phyloP scores from a whole-genome alignment of 1,140 invertebrate genomes.

The Temnothorax curvispinosus region DNA sequence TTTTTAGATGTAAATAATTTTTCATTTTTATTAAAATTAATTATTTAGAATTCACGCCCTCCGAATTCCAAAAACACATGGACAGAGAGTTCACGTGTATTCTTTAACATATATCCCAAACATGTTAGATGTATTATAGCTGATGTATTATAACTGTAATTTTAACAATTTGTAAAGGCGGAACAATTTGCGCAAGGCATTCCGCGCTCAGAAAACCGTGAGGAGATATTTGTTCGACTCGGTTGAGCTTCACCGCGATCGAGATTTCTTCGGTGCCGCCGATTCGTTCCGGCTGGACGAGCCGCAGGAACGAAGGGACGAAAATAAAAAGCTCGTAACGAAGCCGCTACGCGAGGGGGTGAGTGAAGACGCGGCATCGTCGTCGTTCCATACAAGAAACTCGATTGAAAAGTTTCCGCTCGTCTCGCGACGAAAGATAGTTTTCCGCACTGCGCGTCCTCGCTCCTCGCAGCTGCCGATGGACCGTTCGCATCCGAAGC shows the following conservation, averaged over 20 bases:
- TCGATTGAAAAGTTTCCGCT: constrained; percentile 72
- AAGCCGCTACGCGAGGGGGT: neutral
- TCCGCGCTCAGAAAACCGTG: neutral
- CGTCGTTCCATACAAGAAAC: constrained; percentile 59
- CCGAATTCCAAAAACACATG: neutral
- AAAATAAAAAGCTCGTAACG: constrained; percentile 48
- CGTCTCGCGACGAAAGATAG: constrained; percentile 57
- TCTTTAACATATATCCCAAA: neutral
- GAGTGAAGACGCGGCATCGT: neutral
- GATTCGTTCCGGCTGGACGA: constrained; percentile 34
- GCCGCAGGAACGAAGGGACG: neutral
- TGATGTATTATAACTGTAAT: neutral
- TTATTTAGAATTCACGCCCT: neutral
- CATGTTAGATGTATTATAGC: no score
- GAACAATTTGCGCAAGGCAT: neutral
- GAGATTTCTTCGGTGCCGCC: neutral
- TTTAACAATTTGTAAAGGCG: neutral
- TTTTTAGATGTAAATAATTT: neutral
- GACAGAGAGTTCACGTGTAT: neutral
- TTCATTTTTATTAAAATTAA: neutral
- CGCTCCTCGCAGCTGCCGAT: constrained; percentile 56
- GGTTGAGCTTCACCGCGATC: constrained; percentile 48
- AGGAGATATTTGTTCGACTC: constrained; percentile 37
- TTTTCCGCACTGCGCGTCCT: constrained; percentile 59
- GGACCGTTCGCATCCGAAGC: constrained; percentile 43